Percentiles rank a stretch among this genome's conserved stretches.
phyloP scores from a whole-genome alignment of 2,888 invertebrate species.

The Pachycephus smyrnensis region DNA sequence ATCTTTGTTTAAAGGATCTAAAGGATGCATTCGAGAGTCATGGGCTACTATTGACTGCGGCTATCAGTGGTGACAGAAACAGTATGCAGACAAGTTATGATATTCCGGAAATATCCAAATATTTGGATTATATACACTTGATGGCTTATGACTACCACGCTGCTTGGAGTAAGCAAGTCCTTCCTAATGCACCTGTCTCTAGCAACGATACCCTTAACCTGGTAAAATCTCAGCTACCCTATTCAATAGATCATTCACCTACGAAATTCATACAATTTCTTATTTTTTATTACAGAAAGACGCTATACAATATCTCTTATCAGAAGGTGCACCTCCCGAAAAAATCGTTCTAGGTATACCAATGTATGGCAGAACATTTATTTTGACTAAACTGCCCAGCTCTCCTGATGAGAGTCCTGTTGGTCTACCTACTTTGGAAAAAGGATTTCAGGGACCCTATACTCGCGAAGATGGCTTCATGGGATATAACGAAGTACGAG shows the following conservation, averaged over 20 bases:
- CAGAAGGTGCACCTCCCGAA: slow-evolving; percentile 71
- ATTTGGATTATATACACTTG: slow-evolving; percentile 78
- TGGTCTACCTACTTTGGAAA: slow-evolving; percentile 70
- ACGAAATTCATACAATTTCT: background rate
- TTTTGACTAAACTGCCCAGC: slow-evolving; percentile 60
- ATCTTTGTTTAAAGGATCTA: slow-evolving; percentile 71
- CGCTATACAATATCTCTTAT: slow-evolving; percentile 2
- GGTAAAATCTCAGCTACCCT: background rate
- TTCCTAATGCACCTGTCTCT: slow-evolving; percentile 82
- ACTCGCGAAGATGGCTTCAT: slow-evolving; percentile 86
- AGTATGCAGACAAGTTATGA: slow-evolving; percentile 85
- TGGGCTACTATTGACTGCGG: slow-evolving; percentile 82
- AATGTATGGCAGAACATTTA: slow-evolving; percentile 85
- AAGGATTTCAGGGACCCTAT: slow-evolving; percentile 82
- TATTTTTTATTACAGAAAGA: slow-evolving; percentile 4
- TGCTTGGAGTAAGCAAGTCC: slow-evolving; percentile 81
- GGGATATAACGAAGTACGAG: slow-evolving; percentile 85
- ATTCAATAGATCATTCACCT: background rate
- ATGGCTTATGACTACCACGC: slow-evolving; percentile 95
- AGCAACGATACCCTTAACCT: slow-evolving; percentile 63
- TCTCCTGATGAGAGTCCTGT: slow-evolving; percentile 60
- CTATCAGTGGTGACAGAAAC: slow-evolving; percentile 81
- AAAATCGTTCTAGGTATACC: slow-evolving; percentile 88
- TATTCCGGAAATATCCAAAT: slow-evolving; percentile 72
- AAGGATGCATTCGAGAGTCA: slow-evolving; percentile 77